phyloP scores from a whole-genome alignment of 64 coral and sea anemone genomes.

The Montipora foliosa region DNA sequence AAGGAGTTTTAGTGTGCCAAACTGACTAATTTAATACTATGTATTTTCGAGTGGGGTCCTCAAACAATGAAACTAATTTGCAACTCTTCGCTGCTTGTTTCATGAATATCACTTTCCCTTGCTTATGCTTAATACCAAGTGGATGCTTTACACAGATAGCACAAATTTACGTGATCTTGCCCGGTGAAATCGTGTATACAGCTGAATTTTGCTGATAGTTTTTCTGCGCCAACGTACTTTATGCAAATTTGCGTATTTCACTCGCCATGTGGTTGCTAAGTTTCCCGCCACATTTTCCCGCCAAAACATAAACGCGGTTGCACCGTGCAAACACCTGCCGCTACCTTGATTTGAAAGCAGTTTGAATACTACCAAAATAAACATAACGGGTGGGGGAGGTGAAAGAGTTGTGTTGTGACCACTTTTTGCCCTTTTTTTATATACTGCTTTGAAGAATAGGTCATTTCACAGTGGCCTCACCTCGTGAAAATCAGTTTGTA shows the following conservation, averaged over 20 bases:
- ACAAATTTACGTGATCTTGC: not conserved
- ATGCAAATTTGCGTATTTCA: slow-evolving; percentile 11
- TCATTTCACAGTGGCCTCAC: too few relatives aligned
- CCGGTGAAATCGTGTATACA: not conserved
- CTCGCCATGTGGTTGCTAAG: slow-evolving; percentile 22
- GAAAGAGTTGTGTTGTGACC: not conserved
- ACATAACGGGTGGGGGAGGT: not conserved
- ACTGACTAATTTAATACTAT: too few relatives aligned
- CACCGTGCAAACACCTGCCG: not conserved
- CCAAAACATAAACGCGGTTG: not conserved
- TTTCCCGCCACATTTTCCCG: slow-evolving; percentile 35
- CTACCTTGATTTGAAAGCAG: not conserved
- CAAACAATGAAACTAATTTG: too few relatives aligned
- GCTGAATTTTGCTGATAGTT: not conserved
- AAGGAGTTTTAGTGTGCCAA: not conserved
- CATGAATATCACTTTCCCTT: too few relatives aligned
- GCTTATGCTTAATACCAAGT: too few relatives aligned
- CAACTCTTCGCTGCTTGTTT: too few relatives aligned
- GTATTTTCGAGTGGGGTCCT: too few relatives aligned
- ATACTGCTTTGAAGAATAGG: too few relatives aligned
- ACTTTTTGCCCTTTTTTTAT: too few relatives aligned
- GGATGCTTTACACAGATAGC: too few relatives aligned
- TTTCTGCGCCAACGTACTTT: not conserved
- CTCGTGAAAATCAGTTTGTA: too few relatives aligned
- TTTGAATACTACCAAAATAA: not conserved